phyloP scores from a whole-genome alignment of 2,888 invertebrate genomes.

The Dinocampus coccinellae region DNA sequence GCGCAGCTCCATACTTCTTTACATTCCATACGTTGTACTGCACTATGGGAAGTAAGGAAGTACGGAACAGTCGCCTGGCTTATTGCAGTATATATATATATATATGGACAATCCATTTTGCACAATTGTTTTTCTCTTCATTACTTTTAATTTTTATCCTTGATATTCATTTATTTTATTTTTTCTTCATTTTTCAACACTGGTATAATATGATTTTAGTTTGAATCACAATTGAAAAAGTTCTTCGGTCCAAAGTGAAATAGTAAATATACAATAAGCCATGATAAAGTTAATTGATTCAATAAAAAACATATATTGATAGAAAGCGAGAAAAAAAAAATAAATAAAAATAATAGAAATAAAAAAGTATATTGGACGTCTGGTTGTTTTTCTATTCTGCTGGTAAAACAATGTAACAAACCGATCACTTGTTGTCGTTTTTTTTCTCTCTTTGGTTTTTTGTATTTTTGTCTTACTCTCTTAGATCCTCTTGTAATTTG shows the following conservation, averaged over 20 bases:
- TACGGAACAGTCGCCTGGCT: constrained; percentile 85
- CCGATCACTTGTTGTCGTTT: not conserved
- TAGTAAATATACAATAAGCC: not conserved
- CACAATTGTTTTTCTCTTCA: not conserved
- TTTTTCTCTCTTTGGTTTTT: not conserved
- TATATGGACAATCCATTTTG: not conserved
- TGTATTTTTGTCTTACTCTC: constrained; percentile 6
- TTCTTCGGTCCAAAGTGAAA: not conserved
- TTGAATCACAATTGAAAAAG: not conserved
- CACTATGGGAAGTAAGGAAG: constrained; percentile 97
- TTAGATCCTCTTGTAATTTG: not conserved
- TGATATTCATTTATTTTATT: not conserved
- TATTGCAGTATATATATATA: not conserved
- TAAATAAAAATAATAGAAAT: not conserved
- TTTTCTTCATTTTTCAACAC: not conserved
- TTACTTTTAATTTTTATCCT: not conserved
- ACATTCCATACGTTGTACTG: constrained; percentile 91
- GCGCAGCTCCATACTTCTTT: constrained; percentile 93
- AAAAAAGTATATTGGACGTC: not conserved
- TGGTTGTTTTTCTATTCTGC: not conserved
- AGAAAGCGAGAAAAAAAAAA: too few relatives aligned
- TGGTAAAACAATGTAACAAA: not conserved
- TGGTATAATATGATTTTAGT: not conserved
- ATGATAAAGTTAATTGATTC: not conserved
- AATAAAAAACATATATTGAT: not conserved